Evolutionary conservation across 2,888 invertebrate genomes (phyloP).

Genomic region (Masnerella sp.): DNA sequence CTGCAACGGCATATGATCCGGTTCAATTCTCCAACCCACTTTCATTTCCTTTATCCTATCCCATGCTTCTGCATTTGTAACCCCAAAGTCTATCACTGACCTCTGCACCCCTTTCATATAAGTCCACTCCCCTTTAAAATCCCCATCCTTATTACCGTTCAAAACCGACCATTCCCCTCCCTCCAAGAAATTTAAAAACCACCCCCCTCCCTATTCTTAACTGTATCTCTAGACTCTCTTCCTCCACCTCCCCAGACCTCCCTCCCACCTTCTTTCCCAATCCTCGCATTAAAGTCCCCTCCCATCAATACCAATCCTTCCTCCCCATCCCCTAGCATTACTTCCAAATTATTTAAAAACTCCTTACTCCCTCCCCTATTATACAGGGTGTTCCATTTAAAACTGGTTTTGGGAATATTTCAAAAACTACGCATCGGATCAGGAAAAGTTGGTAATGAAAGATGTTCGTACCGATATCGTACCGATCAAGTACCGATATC

Average conservation of each 20-base stretch:
- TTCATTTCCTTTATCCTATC: conserved; percentile 12
- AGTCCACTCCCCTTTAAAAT: conserved; percentile 45
- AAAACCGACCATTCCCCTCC: conserved; percentile 41
- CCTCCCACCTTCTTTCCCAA: background rate
- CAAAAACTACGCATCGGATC: too few relatives aligned
- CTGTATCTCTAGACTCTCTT: background rate
- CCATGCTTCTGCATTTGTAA: conserved; percentile 16
- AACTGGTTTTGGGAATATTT: too few relatives aligned
- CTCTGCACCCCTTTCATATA: conserved; percentile 27
- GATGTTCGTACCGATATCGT: too few relatives aligned
- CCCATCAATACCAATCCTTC: conserved; percentile 9
- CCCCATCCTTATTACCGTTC: conserved; percentile 39
- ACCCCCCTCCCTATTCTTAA: conserved; percentile 6
- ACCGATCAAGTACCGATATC: too few relatives aligned
- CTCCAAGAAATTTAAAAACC: conserved; percentile 26
- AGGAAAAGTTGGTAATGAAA: too few relatives aligned
- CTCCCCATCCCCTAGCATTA: background rate
- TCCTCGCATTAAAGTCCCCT: conserved; percentile 22
- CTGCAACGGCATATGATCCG: conserved; percentile 30
- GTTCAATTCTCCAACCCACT: conserved; percentile 36
- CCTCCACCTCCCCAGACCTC: background rate
- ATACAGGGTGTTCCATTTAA: too few relatives aligned
- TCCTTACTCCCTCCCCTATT: conserved; percentile 5
- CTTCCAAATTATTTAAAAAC: background rate
- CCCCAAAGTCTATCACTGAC: conserved; percentile 50